These are phyloP conservation scores for Ianthella basta DNA, from an alignment of 37 sponge, comb jelly and placozoan genomes.

Conservation along the genomic window DNA sequence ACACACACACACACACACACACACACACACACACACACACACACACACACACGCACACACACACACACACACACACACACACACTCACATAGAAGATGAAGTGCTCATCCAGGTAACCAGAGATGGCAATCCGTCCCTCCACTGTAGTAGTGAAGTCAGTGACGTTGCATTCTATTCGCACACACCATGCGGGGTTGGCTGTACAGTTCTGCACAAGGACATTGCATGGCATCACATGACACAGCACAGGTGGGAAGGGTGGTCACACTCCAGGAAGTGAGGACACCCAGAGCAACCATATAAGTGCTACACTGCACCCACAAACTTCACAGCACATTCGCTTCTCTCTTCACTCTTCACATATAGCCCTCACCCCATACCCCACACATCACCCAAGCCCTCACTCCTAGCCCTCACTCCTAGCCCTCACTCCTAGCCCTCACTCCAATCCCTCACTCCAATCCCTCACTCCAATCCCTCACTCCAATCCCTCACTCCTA, in stretches of 20 bases:
- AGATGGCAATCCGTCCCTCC: neutral
- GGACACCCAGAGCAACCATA: too few species aligned
- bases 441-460: neutral
- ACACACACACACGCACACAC: too few species aligned
- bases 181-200: neutral
- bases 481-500: neutral
- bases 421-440: neutral
- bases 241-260: too few species aligned
- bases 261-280: too few species aligned
- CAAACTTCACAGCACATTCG: too few species aligned
- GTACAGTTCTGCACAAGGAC: neutral
- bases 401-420: slow-evolving; percentile 10
- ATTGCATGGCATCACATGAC: too few species aligned
- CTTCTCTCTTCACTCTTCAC: neutral
- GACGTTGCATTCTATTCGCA: neutral
- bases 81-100: neutral
- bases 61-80: too few species aligned
- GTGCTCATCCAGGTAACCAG: slow-evolving; percentile 1
- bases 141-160: neutral
- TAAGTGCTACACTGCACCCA: too few species aligned
- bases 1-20: too few species aligned
- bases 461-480: neutral
- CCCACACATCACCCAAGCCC: neutral
- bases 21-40: too few species aligned
- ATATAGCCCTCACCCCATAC: neutral